phyloP scores from a whole-genome alignment of 2,888 invertebrate genomes.

The Lutraria lutraria region DNA sequence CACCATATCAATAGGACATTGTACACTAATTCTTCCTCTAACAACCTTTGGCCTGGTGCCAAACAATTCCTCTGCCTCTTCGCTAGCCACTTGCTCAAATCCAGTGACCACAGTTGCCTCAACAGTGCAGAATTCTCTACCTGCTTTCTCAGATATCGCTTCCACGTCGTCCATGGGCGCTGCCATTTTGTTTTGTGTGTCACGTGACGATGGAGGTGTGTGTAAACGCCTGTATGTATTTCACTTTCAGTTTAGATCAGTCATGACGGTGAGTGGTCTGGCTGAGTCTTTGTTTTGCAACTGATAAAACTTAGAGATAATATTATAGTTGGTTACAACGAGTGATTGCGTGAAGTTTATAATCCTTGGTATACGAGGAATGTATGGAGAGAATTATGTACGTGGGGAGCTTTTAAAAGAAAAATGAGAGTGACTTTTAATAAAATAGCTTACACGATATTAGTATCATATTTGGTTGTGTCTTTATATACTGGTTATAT shows the following conservation, averaged over 20 bases:
- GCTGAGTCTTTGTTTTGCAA: conserved; percentile 38
- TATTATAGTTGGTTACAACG: conserved; percentile 7
- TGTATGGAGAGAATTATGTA: conserved; percentile 3
- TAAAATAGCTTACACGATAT: conserved; percentile 76
- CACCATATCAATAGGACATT: conserved; percentile 73
- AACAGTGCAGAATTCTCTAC: conserved; percentile 78
- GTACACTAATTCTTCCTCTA: conserved; percentile 84
- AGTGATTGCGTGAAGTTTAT: conserved; percentile 20
- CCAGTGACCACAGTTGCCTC: conserved; percentile 87
- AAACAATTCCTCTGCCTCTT: conserved; percentile 85
- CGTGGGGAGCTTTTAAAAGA: conserved; percentile 12
- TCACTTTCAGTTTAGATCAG: conserved; percentile 68
- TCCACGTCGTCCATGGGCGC: conserved; percentile 73
- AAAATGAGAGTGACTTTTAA: conserved; percentile 72
- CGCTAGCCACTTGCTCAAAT: conserved; percentile 86
- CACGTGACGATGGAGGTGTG: conserved; percentile 67
- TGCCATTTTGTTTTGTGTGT: conserved; percentile 77
- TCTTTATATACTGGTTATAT: conserved; percentile 83
- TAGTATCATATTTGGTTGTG: conserved; percentile 79
- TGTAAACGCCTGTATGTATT: conserved; percentile 59
- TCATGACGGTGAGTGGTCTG: conserved; percentile 30
- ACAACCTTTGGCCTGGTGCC: conserved; percentile 71
- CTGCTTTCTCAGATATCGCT: conserved; percentile 22
- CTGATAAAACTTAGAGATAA: conserved; percentile 26
- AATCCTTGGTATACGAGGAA: conserved; percentile 30